Percentiles rank a stretch among this genome's conserved stretches.
Evolutionary conservation across 2,888 invertebrate species (phyloP).

Genomic region (Plutella xylostella): DNA sequence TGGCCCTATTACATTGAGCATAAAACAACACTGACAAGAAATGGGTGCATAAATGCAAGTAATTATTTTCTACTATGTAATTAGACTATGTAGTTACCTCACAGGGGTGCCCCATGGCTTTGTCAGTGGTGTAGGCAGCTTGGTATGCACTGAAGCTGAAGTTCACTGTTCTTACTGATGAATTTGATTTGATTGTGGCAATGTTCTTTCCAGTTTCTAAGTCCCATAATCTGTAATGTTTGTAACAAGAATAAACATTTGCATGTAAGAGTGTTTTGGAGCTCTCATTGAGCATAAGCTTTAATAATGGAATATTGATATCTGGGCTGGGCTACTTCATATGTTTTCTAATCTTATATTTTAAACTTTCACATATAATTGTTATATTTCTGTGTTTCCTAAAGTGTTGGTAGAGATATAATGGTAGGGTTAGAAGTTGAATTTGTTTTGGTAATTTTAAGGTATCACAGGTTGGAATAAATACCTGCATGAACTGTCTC

Average conservation of each 20-base stretch:
- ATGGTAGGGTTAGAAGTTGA: neutral
- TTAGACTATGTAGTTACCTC: conserved; percentile 72
- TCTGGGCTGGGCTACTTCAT: too few relatives aligned
- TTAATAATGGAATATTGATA: too few relatives aligned
- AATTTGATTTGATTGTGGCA: conserved; percentile 82
- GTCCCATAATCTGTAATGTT: conserved; percentile 85
- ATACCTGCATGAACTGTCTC: conserved; percentile 87
- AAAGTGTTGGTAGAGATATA: conserved; percentile 3
- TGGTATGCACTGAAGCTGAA: conserved; percentile 95
- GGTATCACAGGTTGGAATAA: neutral
- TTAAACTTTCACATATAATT: too few relatives aligned
- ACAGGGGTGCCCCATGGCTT: conserved; percentile 90
- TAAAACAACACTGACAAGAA: too few relatives aligned
- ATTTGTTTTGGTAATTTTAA: too few relatives aligned
- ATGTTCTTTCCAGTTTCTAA: conserved; percentile 84
- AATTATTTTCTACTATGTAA: neutral
- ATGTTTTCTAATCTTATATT: too few relatives aligned
- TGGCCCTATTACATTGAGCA: too few relatives aligned
- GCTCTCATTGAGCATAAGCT: too few relatives aligned
- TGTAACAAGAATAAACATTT: conserved; percentile 15
- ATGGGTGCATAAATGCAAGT: too few relatives aligned
- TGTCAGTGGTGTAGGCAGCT: conserved; percentile 94
- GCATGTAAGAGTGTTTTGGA: too few relatives aligned
- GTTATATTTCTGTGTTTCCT: too few relatives aligned
- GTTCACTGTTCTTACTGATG: conserved; percentile 91